Conservation (phyloP, 1,140 invertebrate species). For the Branchinecta lynchi region DNA sequence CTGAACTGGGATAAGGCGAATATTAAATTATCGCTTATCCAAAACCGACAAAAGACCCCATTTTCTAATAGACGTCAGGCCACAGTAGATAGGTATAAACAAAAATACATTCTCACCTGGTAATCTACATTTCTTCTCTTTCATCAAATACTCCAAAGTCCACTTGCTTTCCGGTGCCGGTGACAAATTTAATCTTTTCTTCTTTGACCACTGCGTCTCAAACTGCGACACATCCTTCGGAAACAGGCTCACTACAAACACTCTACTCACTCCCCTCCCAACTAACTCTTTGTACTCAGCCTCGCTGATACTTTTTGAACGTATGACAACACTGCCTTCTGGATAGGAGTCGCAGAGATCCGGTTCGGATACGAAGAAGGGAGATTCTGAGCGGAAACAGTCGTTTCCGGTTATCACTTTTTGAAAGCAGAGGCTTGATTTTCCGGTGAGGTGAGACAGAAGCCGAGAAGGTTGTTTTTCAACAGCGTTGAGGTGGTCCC, state of each 20-base stretch:
- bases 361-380: not conserved
- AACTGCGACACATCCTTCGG: not conserved
- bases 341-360: not conserved
- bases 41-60: too few relatives aligned
- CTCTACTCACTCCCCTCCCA: not conserved
- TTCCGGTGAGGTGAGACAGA: not conserved
- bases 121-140: constrained; percentile 1
- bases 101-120: not conserved
- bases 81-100: too few relatives aligned
- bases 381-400: not conserved
- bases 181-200: not conserved
- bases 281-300: not conserved
- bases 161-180: not conserved
- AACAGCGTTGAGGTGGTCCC: not conserved
- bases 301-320: not conserved
- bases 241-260: not conserved
- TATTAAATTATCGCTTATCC: too few relatives aligned
- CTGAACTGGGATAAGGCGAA: too few relatives aligned
- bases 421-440: not conserved
- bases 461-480: not conserved
- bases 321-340: not conserved
- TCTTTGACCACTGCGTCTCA: not conserved
- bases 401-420: not conserved
- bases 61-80: too few relatives aligned
- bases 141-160: not conserved